Evolutionary conservation across 1,140 invertebrate species (phyloP), one percentile per base, ranked within the genome.

Genomic region (Pemphigus obesinymphae): DNA sequence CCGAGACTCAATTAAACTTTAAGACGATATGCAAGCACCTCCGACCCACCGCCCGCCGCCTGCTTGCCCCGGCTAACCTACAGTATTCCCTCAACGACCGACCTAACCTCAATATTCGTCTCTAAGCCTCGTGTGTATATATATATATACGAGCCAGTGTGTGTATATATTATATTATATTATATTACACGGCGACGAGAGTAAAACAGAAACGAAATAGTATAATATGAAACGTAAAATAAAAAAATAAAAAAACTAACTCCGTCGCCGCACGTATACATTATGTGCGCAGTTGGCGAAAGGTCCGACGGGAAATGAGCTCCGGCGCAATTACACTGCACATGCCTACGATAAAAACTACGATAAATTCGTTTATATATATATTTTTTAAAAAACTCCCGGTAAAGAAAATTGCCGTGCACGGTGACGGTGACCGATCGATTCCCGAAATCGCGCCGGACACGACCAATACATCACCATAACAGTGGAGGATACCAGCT

Each of bases 1-100:
- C 86, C 87, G 85, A 88, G 89, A 90, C 90, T 91, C 90, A 90
- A 90, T 90, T 91, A 90, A 91, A 90, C 89, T 90, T 91, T 90
- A 90, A 90, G 90, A 90, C 90, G 89, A 90, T 90, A 90, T 90
- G 90, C 90, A 89, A 86, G 87, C 85, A 87, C 85, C 85, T 83
- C 82, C 84, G 84, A 83, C 85, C 85, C 70, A 13, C 45, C 45
- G 23, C 40, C 29, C 43, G 23, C 23, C 10, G 8, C n/a, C 4
- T 8, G 26, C 81, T 83, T 82, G 82, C 68, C 43, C 5, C 40
- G 23, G 17, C 29, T 6, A 37, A 66, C 82, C n/a, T n/a, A n/a
- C n/a, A n/a, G 55, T 82, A 73, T 72, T 72, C 72, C 53, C 61
- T 43, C n/a, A 53, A 82, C 61, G 43, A 68, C 68, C 68, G 43